These are phyloP conservation scores for Hirundichthys speculiger DNA, from an alignment of 2,113 vertebrate species.

Conservation along the genomic window DNA sequence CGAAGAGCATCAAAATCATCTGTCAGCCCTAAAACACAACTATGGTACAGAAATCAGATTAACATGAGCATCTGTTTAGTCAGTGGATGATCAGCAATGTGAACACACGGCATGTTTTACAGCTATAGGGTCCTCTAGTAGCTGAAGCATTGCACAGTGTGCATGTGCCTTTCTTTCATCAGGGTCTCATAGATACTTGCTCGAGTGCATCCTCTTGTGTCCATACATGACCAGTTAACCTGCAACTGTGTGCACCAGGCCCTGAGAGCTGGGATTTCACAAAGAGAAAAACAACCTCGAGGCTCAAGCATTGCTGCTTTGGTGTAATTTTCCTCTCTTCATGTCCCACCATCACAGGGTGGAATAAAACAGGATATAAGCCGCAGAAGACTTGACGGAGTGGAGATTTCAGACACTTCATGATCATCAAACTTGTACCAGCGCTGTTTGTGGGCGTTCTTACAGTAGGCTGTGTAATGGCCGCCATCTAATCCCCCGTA, in stretches of 20 bases:
- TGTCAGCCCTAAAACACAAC: slow-evolving; percentile 45
- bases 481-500: slow-evolving; percentile 96
- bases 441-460: slow-evolving; percentile 87
- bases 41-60: slow-evolving; percentile 35
- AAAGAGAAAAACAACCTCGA: slow-evolving; percentile 36
- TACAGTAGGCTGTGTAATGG: slow-evolving; percentile 98
- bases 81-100: slow-evolving; percentile 52
- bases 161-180: slow-evolving; percentile 16
- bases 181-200: slow-evolving; percentile 6
- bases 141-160: slow-evolving; percentile 57
- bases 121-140: slow-evolving; percentile 59
- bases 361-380: slow-evolving; percentile 98
- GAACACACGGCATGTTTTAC: slow-evolving; percentile 49
- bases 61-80: slow-evolving; percentile 49
- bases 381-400: slow-evolving; percentile 94
- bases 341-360: slow-evolving; percentile 82
- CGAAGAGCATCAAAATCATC: slow-evolving; percentile 61
- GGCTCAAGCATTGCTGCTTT: slow-evolving; percentile 27
- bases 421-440: slow-evolving; percentile 99
- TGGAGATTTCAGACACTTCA: slow-evolving; percentile 91
- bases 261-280: slow-evolving; percentile 45
- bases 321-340: slow-evolving; percentile 48
- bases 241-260: slow-evolving; percentile 19
- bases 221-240: slow-evolving; percentile 8
- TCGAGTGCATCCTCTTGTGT: neutral